Evolutionary conservation across 1,140 invertebrate genomes (phyloP), one percentile per base, ranked within the genome.

Genomic region (Drosophila ambigua): DNA sequence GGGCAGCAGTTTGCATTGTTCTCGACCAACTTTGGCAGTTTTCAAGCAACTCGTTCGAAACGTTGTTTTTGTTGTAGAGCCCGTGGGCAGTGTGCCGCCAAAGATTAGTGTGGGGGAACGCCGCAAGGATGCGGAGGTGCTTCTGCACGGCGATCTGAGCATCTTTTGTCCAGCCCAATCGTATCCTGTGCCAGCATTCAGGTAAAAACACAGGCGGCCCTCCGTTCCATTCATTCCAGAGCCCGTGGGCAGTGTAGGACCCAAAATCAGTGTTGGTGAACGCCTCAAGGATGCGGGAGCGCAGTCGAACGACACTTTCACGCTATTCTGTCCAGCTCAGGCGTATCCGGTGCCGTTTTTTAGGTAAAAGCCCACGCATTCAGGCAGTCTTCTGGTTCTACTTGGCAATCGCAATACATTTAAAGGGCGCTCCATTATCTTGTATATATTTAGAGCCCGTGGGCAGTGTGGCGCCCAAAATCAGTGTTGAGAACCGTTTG

Each of bases 221-320:
- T 13, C 2, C 4, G 26, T 5, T 9, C 43, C 5, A 71, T 52
- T 72, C 67, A 85, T 72, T 58, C 13, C 93, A 95, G 95, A 96
- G 91, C 95, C 95, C 13, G 93, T 95, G 83, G 95, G 94, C 90
- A 95, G 94, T 91, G 94, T 94, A 80, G 93, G 94, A 62, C 95
- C 95, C 45, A 95, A 94, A 92, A 94, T 95, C 55, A 93, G 85
- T 63, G 93, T 95, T 65, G 93, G 79, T 15, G 94, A 93, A 94
- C 94, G 87, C 88, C 77, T 94, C 45, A 94, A 92, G 91, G 94
- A 93, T 65, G 92, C 91, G 23, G 92, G 93, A 31, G 94, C 95
- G 48, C 81, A 94, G 26, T 92, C 93, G 20, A 44, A 73, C 7
- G 59, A 73, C 0, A 84, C 74, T 5, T 59, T 87, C 45, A 85